A percentile compares a stretch with the other conserved stretches of the same genome.
phyloP scores from a whole-genome alignment of 2,888 invertebrate genomes.

The Chirona hameri region DNA sequence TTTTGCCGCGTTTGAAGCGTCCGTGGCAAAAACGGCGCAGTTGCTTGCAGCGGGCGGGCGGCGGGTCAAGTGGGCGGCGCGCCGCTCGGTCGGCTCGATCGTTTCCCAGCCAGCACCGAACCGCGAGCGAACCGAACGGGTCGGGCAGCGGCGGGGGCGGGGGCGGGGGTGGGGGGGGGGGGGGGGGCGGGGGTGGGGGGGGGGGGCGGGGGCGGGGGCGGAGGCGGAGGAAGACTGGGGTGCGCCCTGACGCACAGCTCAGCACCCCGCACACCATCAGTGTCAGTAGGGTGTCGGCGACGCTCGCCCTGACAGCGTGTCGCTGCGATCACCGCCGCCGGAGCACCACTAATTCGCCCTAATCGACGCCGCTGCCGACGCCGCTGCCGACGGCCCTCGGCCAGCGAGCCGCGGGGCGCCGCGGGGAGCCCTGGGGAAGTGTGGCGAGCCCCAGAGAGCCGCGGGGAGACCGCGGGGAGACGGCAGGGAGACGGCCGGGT shows the following conservation, averaged over 20 bases:
- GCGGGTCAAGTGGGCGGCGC: conserved; percentile 24
- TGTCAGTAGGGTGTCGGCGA: background rate
- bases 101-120: background rate
- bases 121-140: too few relatives aligned
- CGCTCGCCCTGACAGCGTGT: background rate
- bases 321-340: background rate
- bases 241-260: background rate
- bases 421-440: background rate
- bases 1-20: conserved; percentile 2
- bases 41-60: conserved; percentile 1
- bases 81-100: too few relatives aligned
- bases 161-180: too few relatives aligned
- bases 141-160: background rate
- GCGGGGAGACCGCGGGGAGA: too few relatives aligned
- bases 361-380: background rate
- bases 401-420: background rate
- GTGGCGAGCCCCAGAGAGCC: too few relatives aligned
- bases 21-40: conserved; percentile 24
- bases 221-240: background rate
- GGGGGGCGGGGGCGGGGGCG: background rate
- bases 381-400: background rate
- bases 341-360: background rate
- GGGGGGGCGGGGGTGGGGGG: background rate
- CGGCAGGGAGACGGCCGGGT: too few relatives aligned
- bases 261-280: background rate